Evolutionary conservation across 2,888 invertebrate species (phyloP).

Genomic region (Lymantria monacha): DNA sequence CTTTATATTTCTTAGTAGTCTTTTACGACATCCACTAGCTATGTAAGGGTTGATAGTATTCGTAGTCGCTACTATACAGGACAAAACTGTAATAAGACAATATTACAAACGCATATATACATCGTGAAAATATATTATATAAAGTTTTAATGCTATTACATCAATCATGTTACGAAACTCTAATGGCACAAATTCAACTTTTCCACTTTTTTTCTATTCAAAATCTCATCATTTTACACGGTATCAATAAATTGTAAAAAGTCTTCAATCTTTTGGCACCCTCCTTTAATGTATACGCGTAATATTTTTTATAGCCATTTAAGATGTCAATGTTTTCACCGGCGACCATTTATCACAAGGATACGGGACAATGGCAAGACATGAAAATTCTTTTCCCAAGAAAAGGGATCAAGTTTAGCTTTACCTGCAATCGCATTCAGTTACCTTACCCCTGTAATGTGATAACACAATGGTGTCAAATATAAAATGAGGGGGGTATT

Average conservation of each 20-base stretch:
- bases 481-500: not conserved
- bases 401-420: slow-evolving; percentile 43
- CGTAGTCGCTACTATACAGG: no score
- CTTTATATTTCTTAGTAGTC: no score
- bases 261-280: not conserved
- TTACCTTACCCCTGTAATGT: slow-evolving; percentile 20
- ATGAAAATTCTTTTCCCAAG: slow-evolving; percentile 49
- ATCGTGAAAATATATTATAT: no score
- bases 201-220: not conserved
- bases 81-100: no score
- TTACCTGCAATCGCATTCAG: slow-evolving; percentile 39
- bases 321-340: slow-evolving; percentile 20
- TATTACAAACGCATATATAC: no score
- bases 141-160: not conserved
- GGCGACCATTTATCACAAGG: slow-evolving; percentile 29
- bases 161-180: not conserved
- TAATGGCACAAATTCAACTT: not conserved
- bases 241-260: not conserved
- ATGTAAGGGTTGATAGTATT: no score
- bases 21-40: no score
- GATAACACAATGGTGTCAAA: slow-evolving; percentile 30
- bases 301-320: slow-evolving; percentile 21
- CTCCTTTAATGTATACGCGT: slow-evolving; percentile 9
- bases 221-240: not conserved
- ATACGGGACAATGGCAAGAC: slow-evolving; percentile 21